Evolutionary conservation across 2,113 vertebrate species (phyloP), one percentile per base, ranked within the genome.

Genomic region (Poicephalus gulielmi): DNA sequence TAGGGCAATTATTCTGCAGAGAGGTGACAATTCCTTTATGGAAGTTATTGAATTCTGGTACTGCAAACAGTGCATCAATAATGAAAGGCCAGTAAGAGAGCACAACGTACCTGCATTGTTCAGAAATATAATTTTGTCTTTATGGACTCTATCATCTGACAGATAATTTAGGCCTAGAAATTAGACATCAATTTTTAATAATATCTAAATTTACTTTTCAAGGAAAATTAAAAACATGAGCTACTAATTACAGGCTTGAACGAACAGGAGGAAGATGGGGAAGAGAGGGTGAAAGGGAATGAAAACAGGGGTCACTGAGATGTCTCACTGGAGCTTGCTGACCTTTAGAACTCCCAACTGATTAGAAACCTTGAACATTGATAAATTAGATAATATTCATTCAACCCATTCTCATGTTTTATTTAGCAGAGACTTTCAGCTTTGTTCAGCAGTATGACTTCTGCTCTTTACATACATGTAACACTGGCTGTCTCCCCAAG

Each of bases 311-410:
- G 52, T 77, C 80, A 80, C n/a, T 0, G 0, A 73, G 50, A 39
- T 52, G 64, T 88, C 86, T 84, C 49, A 64, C 5, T 67, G 86
- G 83, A 92, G 79, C 53, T 69, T 55, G 53, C 22, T 92, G 84
- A 91, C 89, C 91, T 97, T 97, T 90, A 90, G 69, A 92, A 83
- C 59, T 95, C 95, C 88, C 94, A 92, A 35, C 47, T 94, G 94
- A 92, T 94, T 93, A 93, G 82, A 71, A 88, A 77, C 9, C 62
- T 88, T 74, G 83, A 86, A 60, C 46, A 80, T 46, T 91, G 90
- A 92, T 88, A 94, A 94, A 95, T 96, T 93, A 92, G 84, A 63
- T 55, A 95, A 93, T 67, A 92, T 62, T 92, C 83, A 59, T 71
- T 80, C 73, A 93, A n/a, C 5, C 2, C 13, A 59, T 60, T 83